Evolutionary conservation across 2,888 invertebrate genomes (phyloP), one percentile per base, ranked within the genome.

Genomic region (Rotaria sp.): DNA sequence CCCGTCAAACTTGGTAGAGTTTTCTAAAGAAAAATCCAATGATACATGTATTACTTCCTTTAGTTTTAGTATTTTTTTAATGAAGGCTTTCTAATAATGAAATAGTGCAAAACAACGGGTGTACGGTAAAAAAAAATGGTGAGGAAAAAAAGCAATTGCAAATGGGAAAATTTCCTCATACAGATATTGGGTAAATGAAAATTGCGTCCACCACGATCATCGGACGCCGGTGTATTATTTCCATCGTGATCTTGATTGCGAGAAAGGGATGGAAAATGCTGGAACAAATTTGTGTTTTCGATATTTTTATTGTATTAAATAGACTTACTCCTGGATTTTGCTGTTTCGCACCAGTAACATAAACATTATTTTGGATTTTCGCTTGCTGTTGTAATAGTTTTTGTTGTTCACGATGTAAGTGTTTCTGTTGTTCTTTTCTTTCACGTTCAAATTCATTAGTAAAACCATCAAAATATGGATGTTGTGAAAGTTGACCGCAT

Each of bases 381-480:
- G 45, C 41, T 59, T 59, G 67, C 13, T 80, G 80, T 80, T 45
- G 45, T n/a, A 41, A 2, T 15, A 80, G 11, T 80, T 41, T 80
- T 80, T 80, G 80, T 45, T 80, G 80, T 80, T 80, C 80, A n/a
- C 80, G 80, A 21, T 80, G 80, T 45, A 80, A 45, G 21, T n/a
- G 26, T 80, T 45, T 45, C 2, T 0, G 2, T 45, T 80, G 80
- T 80, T 80, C 80, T 80, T 85, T 86, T n/a, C 57, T 85, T 26
- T 86, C 86, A 18, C 86, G 85, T 18, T 86, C 85, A 18, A 75
- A 74, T 35, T 86, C 86, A n/a, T 75, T 85, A 38, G 45, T 26
- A n/a, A 75, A 85, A 45, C 85, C 85, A 57, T 86, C 86, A 84
- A 87, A 87, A 85, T 85, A 87, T 18, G 45, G 85, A 87, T 87